Conservation (phyloP, 2,113 vertebrate genomes). For the Anoplopoma fimbria region DNA sequence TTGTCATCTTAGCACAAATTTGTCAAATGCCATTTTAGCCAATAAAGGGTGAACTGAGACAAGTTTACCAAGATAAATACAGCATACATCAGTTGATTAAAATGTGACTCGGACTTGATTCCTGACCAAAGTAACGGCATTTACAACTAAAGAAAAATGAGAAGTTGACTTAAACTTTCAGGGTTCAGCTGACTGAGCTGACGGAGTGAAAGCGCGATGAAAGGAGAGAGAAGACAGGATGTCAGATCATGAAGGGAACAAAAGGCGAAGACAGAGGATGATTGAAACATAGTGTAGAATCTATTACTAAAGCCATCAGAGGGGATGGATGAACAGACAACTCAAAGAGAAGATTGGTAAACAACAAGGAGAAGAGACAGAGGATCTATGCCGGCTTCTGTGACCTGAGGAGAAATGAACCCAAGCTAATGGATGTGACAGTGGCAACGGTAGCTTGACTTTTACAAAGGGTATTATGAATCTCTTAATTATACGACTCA, state of each 20-base stretch:
- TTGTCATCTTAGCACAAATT: not conserved
- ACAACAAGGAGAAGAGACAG: conserved; percentile 43
- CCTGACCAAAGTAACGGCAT: not conserved
- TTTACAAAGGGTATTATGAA: conserved; percentile 47
- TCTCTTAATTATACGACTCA: conserved; percentile 26
- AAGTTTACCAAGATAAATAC: conserved; percentile 3
- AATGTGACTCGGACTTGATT: not conserved
- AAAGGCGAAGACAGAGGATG: conserved; percentile 28
- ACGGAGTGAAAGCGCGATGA: conserved; percentile 22
- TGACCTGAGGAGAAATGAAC: conserved; percentile 26
- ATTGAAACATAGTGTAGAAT: conserved; percentile 52
- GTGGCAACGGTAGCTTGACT: not conserved
- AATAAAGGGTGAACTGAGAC: not conserved
- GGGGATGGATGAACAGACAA: conserved; percentile 49
- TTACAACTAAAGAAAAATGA: not conserved
- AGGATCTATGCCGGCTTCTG: conserved; percentile 13
- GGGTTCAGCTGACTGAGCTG: not conserved
- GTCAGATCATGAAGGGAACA: conserved; percentile 44
- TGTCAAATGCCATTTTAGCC: not conserved
- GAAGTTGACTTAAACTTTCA: not conserved
- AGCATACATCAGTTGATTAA: not conserved
- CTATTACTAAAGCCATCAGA: conserved; percentile 60
- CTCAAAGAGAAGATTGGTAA: conserved; percentile 54
- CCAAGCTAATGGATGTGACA: conserved; percentile 29
- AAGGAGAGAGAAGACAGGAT: conserved; percentile 27